Evolutionary conservation across 2,113 vertebrate genomes (phyloP).

Genomic region (Bujurquina vittata): DNA sequence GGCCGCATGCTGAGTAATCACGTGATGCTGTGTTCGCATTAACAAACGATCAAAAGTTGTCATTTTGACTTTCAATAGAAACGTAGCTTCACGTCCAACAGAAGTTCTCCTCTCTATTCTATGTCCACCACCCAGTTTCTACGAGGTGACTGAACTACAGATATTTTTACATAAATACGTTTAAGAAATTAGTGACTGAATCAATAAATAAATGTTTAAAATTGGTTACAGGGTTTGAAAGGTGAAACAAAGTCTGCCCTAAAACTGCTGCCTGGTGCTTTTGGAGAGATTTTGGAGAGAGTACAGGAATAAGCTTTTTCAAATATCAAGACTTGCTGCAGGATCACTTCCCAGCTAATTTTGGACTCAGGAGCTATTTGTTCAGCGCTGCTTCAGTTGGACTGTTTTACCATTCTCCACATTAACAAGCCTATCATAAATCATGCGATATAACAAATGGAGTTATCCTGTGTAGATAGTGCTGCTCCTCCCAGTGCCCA

Average conservation of each 20-base stretch:
- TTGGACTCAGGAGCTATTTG: conserved; percentile 67
- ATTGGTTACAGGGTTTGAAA: conserved; percentile 17
- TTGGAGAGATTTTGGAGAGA: conserved; percentile 1
- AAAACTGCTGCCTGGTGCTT: conserved; percentile 58
- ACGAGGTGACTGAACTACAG: neutral
- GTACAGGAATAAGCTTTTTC: conserved; percentile 32
- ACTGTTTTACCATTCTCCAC: conserved; percentile 73
- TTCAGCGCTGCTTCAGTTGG: conserved; percentile 66
- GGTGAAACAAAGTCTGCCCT: conserved; percentile 23
- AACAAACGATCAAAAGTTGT: neutral
- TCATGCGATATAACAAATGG: conserved; percentile 79
- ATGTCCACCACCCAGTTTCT: neutral
- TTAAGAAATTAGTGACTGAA: conserved; percentile 13
- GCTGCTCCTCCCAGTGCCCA: conserved; percentile 45
- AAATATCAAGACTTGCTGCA: conserved; percentile 41
- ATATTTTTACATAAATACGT: neutral
- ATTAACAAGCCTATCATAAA: conserved; percentile 76
- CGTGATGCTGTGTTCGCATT: neutral
- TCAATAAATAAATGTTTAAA: neutral
- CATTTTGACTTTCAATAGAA: neutral
- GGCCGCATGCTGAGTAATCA: neutral
- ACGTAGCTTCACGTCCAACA: neutral
- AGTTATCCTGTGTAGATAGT: conserved; percentile 70
- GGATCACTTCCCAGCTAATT: conserved; percentile 64
- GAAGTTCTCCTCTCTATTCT: neutral